Percentiles rank a stretch among this genome's conserved stretches.
Conservation (phyloP, 2,113 vertebrate genomes). For the Notiomystis cincta region DNA sequence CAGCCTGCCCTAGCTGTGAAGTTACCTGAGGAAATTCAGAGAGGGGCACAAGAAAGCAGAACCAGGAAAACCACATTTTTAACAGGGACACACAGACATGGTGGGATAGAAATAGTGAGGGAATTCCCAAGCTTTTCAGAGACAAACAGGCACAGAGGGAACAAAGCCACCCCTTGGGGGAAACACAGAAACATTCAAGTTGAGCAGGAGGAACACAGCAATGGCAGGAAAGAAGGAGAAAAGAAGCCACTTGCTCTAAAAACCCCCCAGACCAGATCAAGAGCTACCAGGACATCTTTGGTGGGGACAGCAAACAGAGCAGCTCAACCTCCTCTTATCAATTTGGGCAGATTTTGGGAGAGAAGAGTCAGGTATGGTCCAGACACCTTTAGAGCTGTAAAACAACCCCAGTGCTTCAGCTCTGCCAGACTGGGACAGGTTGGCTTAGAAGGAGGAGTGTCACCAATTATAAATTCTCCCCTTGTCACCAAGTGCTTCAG, state of each 20-base stretch:
- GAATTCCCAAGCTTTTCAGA: slow-evolving; percentile 36
- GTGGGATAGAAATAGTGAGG: not conserved
- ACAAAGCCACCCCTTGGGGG: slow-evolving; percentile 26
- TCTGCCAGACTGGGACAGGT: not conserved
- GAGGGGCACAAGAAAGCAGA: not conserved
- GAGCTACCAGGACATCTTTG: not conserved
- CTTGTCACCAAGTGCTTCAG: not conserved
- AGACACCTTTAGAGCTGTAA: not conserved
- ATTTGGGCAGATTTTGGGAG: not conserved
- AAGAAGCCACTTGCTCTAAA: not conserved
- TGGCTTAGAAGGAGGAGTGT: not conserved
- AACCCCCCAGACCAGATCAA: not conserved
- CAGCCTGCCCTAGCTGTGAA: not conserved
- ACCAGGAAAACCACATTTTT: not conserved
- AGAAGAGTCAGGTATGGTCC: not conserved
- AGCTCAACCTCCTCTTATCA: not conserved
- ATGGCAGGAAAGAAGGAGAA: not conserved
- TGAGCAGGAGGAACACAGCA: slow-evolving; percentile 19
- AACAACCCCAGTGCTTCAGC: not conserved
- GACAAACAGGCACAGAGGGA: slow-evolving; percentile 16
- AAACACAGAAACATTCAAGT: not conserved
- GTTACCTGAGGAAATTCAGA: not conserved
- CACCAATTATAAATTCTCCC: not conserved
- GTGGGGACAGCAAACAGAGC: not conserved
- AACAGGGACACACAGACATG: not conserved